Evolutionary conservation across 2,888 invertebrate species (phyloP).

Genomic region (Prenolepis imparis): DNA sequence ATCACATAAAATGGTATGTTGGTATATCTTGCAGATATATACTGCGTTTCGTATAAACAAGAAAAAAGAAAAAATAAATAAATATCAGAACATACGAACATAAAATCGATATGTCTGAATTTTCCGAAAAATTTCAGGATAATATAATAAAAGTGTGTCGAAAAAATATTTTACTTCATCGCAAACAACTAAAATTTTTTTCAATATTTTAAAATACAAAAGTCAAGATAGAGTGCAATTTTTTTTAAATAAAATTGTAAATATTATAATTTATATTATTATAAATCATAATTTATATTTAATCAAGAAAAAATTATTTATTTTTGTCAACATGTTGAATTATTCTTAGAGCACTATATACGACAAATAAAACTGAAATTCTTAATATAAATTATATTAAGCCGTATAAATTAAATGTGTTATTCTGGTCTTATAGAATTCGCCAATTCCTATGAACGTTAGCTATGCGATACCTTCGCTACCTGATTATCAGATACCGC

Average conservation of each 20-base stretch:
- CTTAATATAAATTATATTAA: neutral
- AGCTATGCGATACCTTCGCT: too few relatives aligned
- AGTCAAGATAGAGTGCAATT: neutral
- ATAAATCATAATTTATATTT: neutral
- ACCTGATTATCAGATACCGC: accelerated
- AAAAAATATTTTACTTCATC: neutral
- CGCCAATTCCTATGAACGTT: neutral
- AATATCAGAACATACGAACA: neutral
- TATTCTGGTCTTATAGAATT: conserved; percentile 36
- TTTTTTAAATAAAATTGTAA: neutral
- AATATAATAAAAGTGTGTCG: neutral
- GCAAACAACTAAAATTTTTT: neutral
- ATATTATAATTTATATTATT: neutral
- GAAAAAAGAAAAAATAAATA: neutral
- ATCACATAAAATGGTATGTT: conserved; percentile 50
- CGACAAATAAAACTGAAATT: neutral
- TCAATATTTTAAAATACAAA: neutral
- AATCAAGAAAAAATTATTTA: conserved; percentile 4
- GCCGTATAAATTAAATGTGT: neutral
- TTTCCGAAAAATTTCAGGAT: neutral
- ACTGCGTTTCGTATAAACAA: neutral
- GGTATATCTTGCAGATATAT: neutral
- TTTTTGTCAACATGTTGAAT: neutral
- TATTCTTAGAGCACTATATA: neutral
- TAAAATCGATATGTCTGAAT: neutral